Percentiles rank a stretch among this genome's conserved stretches.
Evolutionary conservation across 2,888 invertebrate genomes (phyloP).

Genomic region (Onthophagus sagittarius): DNA sequence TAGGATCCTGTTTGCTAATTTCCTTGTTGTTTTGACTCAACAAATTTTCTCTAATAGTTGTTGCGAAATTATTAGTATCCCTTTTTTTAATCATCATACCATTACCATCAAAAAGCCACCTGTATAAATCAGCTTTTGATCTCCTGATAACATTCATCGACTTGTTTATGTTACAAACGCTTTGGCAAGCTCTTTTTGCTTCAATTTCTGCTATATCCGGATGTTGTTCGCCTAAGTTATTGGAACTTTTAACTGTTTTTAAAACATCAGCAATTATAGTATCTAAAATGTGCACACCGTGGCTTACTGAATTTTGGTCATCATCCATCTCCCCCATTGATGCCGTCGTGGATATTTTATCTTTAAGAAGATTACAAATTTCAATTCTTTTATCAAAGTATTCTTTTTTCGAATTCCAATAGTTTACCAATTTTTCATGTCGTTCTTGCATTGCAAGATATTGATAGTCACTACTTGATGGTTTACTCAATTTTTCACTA

Average conservation of each 20-base stretch:
- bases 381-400: slow-evolving; percentile 33
- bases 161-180: slow-evolving; percentile 7
- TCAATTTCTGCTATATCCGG: neutral
- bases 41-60: slow-evolving; percentile 2
- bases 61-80: slow-evolving; percentile 20
- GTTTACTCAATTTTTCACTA: slow-evolving; percentile 15
- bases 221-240: slow-evolving; percentile 8
- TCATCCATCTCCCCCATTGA: slow-evolving; percentile 2
- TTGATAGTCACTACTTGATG: neutral
- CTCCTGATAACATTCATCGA: neutral
- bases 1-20: slow-evolving; percentile 25
- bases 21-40: slow-evolving; percentile 17
- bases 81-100: slow-evolving; percentile 21
- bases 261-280: slow-evolving; percentile 21
- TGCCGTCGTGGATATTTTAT: slow-evolving; percentile 16
- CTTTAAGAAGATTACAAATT: slow-evolving; percentile 29
- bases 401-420: slow-evolving; percentile 32
- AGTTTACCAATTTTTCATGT: slow-evolving; percentile 29
- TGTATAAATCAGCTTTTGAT: slow-evolving; percentile 22
- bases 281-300: slow-evolving; percentile 20
- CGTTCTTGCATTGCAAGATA: slow-evolving; percentile 17
- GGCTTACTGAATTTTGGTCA: slow-evolving; percentile 9
- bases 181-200: slow-evolving; percentile 7
- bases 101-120: slow-evolving; percentile 25
- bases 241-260: slow-evolving; percentile 17